Evolutionary conservation across 2,113 vertebrate genomes (phyloP).

Genomic region (Psophia crepitans): DNA sequence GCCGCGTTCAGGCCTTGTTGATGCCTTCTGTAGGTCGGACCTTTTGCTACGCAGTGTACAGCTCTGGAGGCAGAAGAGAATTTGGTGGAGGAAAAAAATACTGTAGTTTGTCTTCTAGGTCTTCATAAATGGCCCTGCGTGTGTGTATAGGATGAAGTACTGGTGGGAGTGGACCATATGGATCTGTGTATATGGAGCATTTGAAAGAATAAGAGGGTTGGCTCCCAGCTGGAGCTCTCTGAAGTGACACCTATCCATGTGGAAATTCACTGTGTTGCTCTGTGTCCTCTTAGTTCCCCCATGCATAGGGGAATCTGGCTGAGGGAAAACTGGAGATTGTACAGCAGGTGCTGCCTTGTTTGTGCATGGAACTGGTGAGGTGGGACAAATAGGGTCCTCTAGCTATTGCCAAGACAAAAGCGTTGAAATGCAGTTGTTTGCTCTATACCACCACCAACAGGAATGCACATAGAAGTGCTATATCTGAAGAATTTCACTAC

Average conservation of each 20-base stretch:
- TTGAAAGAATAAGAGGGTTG: background rate
- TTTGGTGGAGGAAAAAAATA: background rate
- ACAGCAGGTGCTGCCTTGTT: background rate
- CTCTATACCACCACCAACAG: background rate
- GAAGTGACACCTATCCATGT: background rate
- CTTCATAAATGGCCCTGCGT: background rate
- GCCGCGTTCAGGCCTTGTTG: background rate
- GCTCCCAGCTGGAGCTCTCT: background rate
- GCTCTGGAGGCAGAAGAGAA: background rate
- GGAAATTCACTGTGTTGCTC: background rate
- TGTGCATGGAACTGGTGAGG: background rate
- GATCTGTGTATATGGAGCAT: background rate
- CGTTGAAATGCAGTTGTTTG: background rate
- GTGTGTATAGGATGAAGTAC: background rate
- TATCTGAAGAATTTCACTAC: background rate
- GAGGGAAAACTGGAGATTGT: background rate
- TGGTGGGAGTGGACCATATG: background rate
- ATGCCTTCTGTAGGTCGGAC: background rate
- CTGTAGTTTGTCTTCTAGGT: background rate
- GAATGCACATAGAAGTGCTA: fast-evolving
- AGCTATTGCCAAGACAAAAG: background rate
- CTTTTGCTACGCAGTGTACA: background rate
- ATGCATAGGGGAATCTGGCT: background rate
- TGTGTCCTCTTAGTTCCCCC: background rate
- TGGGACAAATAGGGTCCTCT: background rate